Evolutionary conservation across 2,888 invertebrate genomes (phyloP).

Genomic region (Ochlodes sylvanus): DNA sequence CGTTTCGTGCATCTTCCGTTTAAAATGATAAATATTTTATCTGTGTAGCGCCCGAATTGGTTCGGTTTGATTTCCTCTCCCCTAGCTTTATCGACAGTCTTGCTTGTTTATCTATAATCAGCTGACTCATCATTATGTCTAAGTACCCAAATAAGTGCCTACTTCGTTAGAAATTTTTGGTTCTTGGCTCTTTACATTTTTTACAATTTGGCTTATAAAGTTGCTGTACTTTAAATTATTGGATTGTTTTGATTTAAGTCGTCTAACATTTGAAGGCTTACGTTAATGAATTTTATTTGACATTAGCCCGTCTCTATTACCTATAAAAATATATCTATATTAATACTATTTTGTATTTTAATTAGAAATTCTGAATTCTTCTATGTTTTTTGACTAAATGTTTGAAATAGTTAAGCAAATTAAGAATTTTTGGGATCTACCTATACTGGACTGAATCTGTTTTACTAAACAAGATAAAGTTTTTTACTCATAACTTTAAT

Average conservation of each 20-base stretch:
- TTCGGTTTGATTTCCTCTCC: slow-evolving; percentile 10
- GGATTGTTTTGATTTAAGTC: too few relatives aligned
- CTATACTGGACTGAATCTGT: slow-evolving; percentile 2
- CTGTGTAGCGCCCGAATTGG: slow-evolving; percentile 14
- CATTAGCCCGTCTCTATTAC: too few relatives aligned
- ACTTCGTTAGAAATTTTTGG: background rate
- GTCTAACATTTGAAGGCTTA: too few relatives aligned
- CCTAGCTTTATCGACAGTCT: slow-evolving; percentile 4
- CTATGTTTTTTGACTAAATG: too few relatives aligned
- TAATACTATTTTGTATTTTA: too few relatives aligned
- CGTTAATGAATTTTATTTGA: too few relatives aligned
- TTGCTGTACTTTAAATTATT: too few relatives aligned
- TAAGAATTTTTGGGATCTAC: background rate
- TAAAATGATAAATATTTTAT: slow-evolving; percentile 45
- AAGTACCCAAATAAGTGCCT: background rate
- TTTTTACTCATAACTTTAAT: slow-evolving; percentile 55
- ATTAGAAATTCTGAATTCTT: too few relatives aligned
- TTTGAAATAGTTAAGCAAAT: too few relatives aligned
- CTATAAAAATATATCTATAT: too few relatives aligned
- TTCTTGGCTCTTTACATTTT: background rate
- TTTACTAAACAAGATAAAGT: slow-evolving; percentile 39
- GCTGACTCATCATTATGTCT: background rate
- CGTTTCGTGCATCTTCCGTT: slow-evolving; percentile 51
- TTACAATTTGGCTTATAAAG: too few relatives aligned
- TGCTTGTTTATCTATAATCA: slow-evolving; percentile 19